Percentiles rank a stretch among this genome's conserved stretches.
Conservation (phyloP, 2,797 vertebrate genomes). For the Threskiornis aethiopicus region DNA sequence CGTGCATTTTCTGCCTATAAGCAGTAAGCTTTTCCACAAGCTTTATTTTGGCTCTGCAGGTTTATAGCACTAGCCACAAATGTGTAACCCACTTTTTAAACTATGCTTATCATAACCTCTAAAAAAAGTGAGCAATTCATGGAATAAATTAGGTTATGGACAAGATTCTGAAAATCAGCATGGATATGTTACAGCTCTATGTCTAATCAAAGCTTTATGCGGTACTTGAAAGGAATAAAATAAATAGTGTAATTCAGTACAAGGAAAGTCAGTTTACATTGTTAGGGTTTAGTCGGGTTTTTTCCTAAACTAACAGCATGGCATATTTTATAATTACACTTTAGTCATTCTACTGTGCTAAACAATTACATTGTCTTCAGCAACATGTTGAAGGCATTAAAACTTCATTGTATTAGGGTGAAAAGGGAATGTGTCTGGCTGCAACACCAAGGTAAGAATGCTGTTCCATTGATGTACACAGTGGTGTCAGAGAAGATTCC, state of each 20-base stretch:
- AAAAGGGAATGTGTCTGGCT: neutral
- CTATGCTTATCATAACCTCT: neutral
- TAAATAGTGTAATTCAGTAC: neutral
- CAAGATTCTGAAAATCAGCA: neutral
- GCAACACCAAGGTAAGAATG: neutral
- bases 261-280: neutral
- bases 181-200: neutral
- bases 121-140: neutral
- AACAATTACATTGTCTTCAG: neutral
- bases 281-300: neutral
- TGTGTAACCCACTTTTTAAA: neutral
- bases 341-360: neutral
- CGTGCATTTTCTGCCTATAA: neutral
- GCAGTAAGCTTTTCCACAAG: neutral
- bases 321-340: neutral
- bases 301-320: neutral
- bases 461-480: neutral
- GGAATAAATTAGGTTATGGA: neutral
- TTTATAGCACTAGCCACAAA: neutral
- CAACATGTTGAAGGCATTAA: neutral
- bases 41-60: neutral
- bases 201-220: neutral
- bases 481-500: neutral
- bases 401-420: neutral
- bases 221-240: constrained; percentile 12